Conservation (phyloP, 2,113 vertebrate genomes). For the Dissostichus mawsoni region DNA sequence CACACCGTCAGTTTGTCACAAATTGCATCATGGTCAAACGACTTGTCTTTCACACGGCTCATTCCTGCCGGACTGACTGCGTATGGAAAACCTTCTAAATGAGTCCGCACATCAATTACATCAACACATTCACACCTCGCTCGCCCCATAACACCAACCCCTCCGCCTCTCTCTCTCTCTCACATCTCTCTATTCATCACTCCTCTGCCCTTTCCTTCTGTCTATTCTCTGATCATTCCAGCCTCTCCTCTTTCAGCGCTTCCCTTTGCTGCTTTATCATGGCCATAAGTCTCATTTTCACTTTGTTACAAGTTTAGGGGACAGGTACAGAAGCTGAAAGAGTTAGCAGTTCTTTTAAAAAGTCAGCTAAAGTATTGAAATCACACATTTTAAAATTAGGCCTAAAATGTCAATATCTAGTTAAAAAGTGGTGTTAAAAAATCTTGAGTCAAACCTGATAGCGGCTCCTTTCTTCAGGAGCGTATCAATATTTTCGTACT, state of each 20-base stretch:
- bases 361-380: too few relatives aligned
- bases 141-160: background rate
- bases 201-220: conserved; percentile 10
- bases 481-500: too few relatives aligned
- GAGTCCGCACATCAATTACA: conserved; percentile 79
- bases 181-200: conserved; percentile 51
- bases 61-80: conserved; percentile 83
- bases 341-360: too few relatives aligned
- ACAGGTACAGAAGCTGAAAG: too few relatives aligned
- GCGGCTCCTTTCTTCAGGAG: too few relatives aligned
- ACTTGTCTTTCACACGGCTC: conserved; percentile 80
- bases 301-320: too few relatives aligned
- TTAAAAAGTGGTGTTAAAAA: too few relatives aligned
- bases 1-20: conserved; percentile 30
- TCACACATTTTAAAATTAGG: too few relatives aligned
- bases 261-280: background rate
- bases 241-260: background rate
- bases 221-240: conserved; percentile 21
- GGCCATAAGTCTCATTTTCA: background rate
- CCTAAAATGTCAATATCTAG: too few relatives aligned
- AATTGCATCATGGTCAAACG: conserved; percentile 78
- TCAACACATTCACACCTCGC: conserved; percentile 75
- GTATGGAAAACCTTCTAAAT: conserved; percentile 86
- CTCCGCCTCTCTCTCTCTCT: conserved; percentile 29
- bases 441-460: too few relatives aligned